Percentiles rank a stretch among this genome's conserved stretches.
phyloP scores from a whole-genome alignment of 2,888 invertebrate species.

The Heliconius cydno region DNA sequence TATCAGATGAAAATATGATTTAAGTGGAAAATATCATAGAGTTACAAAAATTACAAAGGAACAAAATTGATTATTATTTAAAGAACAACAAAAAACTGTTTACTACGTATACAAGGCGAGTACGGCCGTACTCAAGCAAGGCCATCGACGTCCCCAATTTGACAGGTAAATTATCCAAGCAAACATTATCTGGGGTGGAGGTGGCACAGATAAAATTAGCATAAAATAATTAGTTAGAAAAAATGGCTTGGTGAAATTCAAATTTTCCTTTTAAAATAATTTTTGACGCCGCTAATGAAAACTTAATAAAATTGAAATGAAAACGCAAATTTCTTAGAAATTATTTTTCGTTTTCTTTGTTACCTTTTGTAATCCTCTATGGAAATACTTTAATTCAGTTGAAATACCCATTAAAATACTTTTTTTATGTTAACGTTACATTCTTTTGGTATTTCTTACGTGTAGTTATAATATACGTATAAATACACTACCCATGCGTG shows the following conservation, averaged over 20 bases:
- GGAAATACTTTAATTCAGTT: conserved; percentile 3
- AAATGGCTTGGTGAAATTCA: conserved; percentile 17
- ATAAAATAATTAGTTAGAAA: conserved; percentile 69
- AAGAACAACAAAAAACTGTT: neutral
- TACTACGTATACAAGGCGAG: neutral
- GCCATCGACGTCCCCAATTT: conserved; percentile 25
- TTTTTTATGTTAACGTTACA: neutral
- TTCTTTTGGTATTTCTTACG: neutral
- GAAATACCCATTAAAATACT: neutral
- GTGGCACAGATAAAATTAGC: conserved; percentile 61
- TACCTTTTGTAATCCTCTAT: neutral
- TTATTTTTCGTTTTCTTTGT: conserved; percentile 2
- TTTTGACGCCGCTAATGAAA: conserved; percentile 31
- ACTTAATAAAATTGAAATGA: conserved; percentile 42
- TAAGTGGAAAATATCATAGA: too few species aligned
- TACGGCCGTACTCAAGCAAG: neutral
- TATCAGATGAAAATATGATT: too few species aligned
- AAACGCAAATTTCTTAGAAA: conserved; percentile 11
- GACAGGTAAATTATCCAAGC: conserved; percentile 31
- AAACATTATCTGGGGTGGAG: conserved; percentile 45
- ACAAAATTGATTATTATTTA: neutral
- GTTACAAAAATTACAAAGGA: neutral
- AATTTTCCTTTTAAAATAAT: conserved; percentile 39
- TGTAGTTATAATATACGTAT: neutral
- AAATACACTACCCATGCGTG: too few species aligned